Evolutionary conservation across 2,113 vertebrate genomes (phyloP).

Genomic region (Tragelaphus strepsiceros): DNA sequence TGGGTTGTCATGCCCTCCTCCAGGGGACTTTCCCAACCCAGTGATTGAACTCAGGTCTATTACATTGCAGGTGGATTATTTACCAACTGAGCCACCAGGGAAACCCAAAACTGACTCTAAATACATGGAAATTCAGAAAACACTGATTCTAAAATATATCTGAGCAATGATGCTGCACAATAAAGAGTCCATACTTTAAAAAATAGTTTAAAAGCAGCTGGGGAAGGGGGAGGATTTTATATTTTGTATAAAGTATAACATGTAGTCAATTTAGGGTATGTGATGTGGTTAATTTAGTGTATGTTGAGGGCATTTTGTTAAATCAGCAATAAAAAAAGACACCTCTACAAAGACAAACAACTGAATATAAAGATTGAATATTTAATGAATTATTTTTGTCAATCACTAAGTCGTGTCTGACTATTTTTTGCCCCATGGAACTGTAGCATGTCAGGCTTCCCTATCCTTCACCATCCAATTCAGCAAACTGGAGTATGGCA

Average conservation of each 20-base stretch:
- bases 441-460: not conserved
- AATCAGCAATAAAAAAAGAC: not conserved
- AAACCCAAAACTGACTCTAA: not conserved
- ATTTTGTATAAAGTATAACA: not conserved
- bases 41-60: not conserved
- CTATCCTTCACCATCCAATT: not conserved
- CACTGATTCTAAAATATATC: not conserved
- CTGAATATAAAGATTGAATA: not conserved
- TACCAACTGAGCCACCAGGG: not conserved
- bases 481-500: not conserved
- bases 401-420: not conserved
- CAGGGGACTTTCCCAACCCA: not conserved
- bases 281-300: not conserved
- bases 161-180: not conserved
- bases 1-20: not conserved
- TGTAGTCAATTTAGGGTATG: not conserved
- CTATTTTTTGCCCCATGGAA: not conserved
- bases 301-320: not conserved
- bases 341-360: not conserved
- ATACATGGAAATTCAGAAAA: not conserved
- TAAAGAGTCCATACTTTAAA: not conserved
- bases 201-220: not conserved
- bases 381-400: not conserved
- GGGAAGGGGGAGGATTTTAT: fast-evolving
- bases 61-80: not conserved